Conservation (phyloP, 2,888 invertebrate genomes). For the Hanleya hanleyi region DNA sequence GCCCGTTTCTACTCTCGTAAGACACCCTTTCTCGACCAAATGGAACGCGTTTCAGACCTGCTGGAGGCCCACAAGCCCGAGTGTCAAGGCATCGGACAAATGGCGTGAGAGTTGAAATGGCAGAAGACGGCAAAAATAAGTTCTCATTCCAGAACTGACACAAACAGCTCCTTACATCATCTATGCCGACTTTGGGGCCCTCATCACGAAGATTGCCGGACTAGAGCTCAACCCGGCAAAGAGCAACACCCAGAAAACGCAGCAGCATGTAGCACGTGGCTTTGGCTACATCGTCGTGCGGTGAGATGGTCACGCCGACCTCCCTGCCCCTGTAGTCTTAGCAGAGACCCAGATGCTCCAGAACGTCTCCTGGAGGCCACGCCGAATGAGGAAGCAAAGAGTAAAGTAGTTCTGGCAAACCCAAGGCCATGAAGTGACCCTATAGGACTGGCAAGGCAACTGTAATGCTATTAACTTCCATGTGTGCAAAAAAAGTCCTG, state of each 20-base stretch:
- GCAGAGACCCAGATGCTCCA: too few species aligned
- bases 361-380: neutral
- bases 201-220: constrained; percentile 16
- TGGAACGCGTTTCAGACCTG: too few species aligned
- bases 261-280: neutral
- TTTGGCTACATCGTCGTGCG: constrained; percentile 19
- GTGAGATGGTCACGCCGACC: constrained; percentile 12
- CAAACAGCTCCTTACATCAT: constrained; percentile 22
- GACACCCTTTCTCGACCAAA: too few species aligned
- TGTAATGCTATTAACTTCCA: neutral
- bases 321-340: too few species aligned
- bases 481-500: neutral
- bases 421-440: too few species aligned
- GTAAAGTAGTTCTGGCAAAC: neutral
- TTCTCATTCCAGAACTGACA: constrained; percentile 17
- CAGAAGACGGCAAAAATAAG: too few species aligned
- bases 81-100: too few species aligned
- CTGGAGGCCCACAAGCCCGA: too few species aligned
- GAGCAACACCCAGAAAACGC: constrained; percentile 11
- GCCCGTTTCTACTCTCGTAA: too few species aligned
- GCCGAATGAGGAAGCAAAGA: neutral
- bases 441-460: neutral
- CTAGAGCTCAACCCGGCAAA: constrained; percentile 6
- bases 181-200: constrained; percentile 31
- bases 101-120: too few species aligned